Base-by-base conservation (phyloP, 2,888 invertebrate genomes). In the Ectemnius cavifrons region DNA sequence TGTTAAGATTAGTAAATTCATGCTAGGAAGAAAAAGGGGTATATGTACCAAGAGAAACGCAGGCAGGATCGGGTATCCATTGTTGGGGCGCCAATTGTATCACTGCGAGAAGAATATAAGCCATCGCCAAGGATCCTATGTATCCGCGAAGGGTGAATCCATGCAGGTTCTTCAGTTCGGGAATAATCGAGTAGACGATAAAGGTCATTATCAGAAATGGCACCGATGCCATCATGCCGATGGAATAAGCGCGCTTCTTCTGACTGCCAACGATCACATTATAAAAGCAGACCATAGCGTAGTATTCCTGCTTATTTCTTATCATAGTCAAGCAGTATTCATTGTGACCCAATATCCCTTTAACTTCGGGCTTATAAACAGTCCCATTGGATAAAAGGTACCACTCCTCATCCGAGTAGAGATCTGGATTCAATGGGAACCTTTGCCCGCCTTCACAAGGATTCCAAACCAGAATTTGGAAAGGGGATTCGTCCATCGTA, bases 131-230 rank as follows among this genome's bases (percentile, higher is more conserved):
- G 4, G 82, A 79, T 20, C 79, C 81, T 2, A 89, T 82, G 77
- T 91, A 88, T 57, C 83, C 82, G 68, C 88, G 85, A 11, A 91
- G 78, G 0, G 86, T 87, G 14, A 71, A 68, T 0, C 91, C 90
- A 57, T 90, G 90, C 18, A 91, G 77, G 65, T 89, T 91, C 68
- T 81, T 80, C 62, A 91, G 75, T 61, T 89, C 87, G 2, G 88
- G 87, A 1, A 90, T 69, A 6, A 88, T 60, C n/a, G 80, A 79
- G 67, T 91, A 90, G 47, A 89, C 83, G 49, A 89, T 13, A 46
- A 88, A 83, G 0, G 90, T 91, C 2, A 79, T 71, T 3, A 87
- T 3, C 3, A 91, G 78, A 59, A 89, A 90, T 1, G 88, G 84
- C 18, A 87, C 79, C 1, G 91, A 91, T 3, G 88, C 69, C 6